Evolutionary conservation across 2,888 invertebrate species (phyloP).

Genomic region (Papilio demoleus): DNA sequence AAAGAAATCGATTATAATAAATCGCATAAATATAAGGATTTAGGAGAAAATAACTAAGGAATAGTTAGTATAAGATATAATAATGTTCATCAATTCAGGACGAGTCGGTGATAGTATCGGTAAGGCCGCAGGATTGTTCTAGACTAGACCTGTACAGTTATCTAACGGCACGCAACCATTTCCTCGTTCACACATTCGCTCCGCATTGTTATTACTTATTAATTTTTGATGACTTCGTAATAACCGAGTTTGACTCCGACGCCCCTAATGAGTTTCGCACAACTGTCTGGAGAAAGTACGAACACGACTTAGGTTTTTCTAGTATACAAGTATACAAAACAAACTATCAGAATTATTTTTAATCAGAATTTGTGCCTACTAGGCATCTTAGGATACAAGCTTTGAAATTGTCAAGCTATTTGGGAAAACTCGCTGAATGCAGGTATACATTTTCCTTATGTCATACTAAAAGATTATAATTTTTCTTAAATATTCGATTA

Average conservation of each 20-base stretch:
- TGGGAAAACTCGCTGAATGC: neutral
- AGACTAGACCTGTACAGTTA: conserved; percentile 78
- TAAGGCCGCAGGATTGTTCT: conserved; percentile 72
- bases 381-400: no score
- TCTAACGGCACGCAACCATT: conserved; percentile 75
- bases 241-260: conserved; percentile 27
- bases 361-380: no score
- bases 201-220: conserved; percentile 61
- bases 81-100: conserved; percentile 70
- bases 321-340: neutral
- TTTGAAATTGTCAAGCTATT: no score
- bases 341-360: no score
- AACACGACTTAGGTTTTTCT: neutral
- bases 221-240: conserved; percentile 44
- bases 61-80: conserved; percentile 43
- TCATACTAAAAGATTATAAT: no score
- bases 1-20: neutral
- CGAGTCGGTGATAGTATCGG: conserved; percentile 72
- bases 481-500: neutral
- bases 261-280: conserved; percentile 36
- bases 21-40: conserved; percentile 9
- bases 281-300: conserved; percentile 10
- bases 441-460: neutral
- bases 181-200: conserved; percentile 73
- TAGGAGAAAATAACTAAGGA: conserved; percentile 40